Base-by-base conservation (phyloP, 2,888 invertebrate species). In the Thecophora atra region DNA sequence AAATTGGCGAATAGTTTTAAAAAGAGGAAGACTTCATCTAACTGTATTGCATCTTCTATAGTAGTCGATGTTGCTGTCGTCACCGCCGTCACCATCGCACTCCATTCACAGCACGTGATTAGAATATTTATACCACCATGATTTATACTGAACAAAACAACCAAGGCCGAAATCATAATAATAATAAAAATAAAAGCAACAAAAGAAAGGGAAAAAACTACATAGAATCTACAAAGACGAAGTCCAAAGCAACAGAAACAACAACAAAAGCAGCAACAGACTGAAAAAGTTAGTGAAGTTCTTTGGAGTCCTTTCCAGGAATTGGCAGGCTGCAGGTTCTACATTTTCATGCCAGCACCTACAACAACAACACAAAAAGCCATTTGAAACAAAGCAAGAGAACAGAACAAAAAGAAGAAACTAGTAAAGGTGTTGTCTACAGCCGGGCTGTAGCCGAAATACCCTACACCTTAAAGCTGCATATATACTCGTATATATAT, bases 231-330 rank as follows among this genome's bases (percentile, higher is more conserved):
- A 37, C 37, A 37, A 37, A 37, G 37, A 37, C 37, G 37, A 8
- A 6, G 37, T 37, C 37, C 37, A 6, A 37, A 37, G n/a, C 17
- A 47, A 52, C 51, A 51, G 51, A 24, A 44, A 19, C 67, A 52
- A 63, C 13, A 37, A 67, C 54, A 17, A 67, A 26, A 19, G 19
- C 58, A 71, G 71, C 71, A 71, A 71, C 60, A 63, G 54, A 24
- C 21, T 17, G 42, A 72, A 70, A 64, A 70, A 70, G 72, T 72
- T 65, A 58, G 17, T 15, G 24, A 71, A 72, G 71, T 74, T 74
- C 72, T 72, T 72, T 65, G 64, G 74, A 74, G 74, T 74, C 74
- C 74, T 74, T 74, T 74, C 74, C 72, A 74, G 71, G 74, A 74
- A 74, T 71, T 71, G 52, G 21, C 63, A 70, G 68, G 71, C 73